These are phyloP conservation scores for Mimas tiliae DNA, from an alignment of 2,888 invertebrate genomes.

Conservation along the genomic window DNA sequence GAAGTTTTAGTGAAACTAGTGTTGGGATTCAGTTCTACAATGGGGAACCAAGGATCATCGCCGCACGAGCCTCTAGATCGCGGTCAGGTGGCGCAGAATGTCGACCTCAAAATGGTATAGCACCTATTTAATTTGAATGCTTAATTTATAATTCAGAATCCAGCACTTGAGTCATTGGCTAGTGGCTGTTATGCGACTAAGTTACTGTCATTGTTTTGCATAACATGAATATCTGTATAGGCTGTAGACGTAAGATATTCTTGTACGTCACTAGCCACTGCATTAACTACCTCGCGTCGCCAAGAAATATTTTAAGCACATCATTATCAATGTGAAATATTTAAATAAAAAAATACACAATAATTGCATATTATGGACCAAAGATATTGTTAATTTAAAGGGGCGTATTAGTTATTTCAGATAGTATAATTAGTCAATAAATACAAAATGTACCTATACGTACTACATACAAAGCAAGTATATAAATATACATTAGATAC, in stretches of 20 bases:
- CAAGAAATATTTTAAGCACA: not conserved
- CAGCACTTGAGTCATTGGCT: constrained; percentile 44
- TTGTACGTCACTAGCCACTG: constrained; percentile 7
- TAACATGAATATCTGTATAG: constrained; percentile 9
- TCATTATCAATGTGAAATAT: not conserved
- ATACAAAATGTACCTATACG: no score
- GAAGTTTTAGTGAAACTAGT: constrained; percentile 47
- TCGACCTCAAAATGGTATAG: constrained; percentile 79
- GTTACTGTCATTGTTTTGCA: constrained; percentile 40
- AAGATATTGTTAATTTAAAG: not conserved
- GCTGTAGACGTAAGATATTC: not conserved
- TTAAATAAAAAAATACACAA: no score
- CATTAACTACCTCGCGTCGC: not conserved
- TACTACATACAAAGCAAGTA: no score
- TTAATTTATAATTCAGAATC: constrained; percentile 49
- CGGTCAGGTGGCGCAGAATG: constrained; percentile 79
- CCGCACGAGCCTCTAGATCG: constrained; percentile 92
- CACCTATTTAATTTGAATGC: constrained; percentile 36
- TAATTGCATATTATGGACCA: no score
- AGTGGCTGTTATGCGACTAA: constrained; percentile 33
- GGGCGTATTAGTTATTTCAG: not conserved
- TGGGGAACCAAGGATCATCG: constrained; percentile 94
- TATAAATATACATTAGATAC: no score
- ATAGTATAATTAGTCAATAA: not conserved
- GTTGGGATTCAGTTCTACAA: constrained; percentile 57